phyloP scores from a whole-genome alignment of 2,113 vertebrate genomes.

The Gambusia affinis region DNA sequence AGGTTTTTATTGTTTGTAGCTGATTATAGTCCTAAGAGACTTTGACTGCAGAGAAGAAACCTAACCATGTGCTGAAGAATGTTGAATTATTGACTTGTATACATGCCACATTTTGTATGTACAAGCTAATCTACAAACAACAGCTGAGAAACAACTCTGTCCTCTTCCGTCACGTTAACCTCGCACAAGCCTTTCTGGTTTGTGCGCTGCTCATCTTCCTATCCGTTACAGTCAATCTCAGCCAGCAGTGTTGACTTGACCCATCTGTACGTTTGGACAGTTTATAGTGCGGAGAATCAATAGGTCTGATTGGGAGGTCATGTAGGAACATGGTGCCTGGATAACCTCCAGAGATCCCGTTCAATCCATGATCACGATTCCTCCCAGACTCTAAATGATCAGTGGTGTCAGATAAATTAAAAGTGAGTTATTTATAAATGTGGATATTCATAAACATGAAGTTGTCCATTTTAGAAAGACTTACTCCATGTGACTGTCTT shows the following conservation, averaged over 20 bases:
- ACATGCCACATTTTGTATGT: conserved; percentile 17
- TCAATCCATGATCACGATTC: conserved; percentile 46
- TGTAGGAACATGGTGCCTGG: conserved; percentile 71
- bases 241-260: conserved; percentile 50
- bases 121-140: conserved; percentile 20
- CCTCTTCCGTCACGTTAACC: not conserved
- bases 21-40: not conserved
- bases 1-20: not conserved
- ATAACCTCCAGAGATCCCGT: conserved; percentile 60
- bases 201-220: not conserved
- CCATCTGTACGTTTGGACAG: conserved; percentile 61
- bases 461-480: not conserved
- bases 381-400: not conserved
- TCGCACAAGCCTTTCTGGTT: not conserved
- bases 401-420: not conserved
- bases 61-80: conserved; percentile 9
- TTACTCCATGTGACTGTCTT: not conserved
- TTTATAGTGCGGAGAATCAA: conserved; percentile 69
- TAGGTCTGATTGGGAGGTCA: conserved; percentile 76
- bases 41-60: conserved; percentile 1
- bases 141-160: not conserved
- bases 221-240: conserved; percentile 40
- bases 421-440: not conserved
- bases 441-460: not conserved
- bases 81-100: conserved; percentile 43